Conservation (phyloP, 2,888 invertebrate species). For the Beris chalybata region DNA sequence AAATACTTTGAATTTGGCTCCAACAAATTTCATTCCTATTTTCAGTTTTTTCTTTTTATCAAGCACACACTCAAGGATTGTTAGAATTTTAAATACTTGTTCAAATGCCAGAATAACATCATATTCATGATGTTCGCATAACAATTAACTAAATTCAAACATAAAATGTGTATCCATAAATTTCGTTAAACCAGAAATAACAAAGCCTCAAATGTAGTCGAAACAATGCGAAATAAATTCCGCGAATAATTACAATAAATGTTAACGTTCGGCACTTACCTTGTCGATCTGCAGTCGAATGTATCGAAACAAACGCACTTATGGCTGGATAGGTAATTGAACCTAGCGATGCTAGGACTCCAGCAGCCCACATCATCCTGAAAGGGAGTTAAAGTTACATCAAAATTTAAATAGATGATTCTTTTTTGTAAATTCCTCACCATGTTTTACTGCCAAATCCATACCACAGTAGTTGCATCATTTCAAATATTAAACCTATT, state of each 20-base stretch:
- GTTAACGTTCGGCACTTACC: conserved; percentile 57
- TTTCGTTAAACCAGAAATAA: too few relatives aligned
- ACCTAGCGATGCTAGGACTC: conserved; percentile 91
- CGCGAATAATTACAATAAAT: background rate
- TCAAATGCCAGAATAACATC: background rate
- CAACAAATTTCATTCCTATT: too few relatives aligned
- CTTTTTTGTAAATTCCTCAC: conserved; percentile 55
- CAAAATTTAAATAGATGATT: background rate
- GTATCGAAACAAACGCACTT: conserved; percentile 96
- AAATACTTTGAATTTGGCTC: too few relatives aligned
- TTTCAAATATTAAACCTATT: conserved; percentile 93
- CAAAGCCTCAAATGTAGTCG: background rate
- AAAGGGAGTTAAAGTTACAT: conserved; percentile 25
- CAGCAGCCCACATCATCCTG: conserved; percentile 99
- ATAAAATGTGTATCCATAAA: background rate
- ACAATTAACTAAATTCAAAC: background rate
- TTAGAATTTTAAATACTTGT: background rate
- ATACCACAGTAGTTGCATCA: conserved; percentile 96
- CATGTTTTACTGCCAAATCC: conserved; percentile 95
- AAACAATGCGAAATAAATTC: too few relatives aligned
- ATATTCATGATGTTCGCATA: background rate
- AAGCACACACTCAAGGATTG: background rate
- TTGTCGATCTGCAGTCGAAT: conserved; percentile 97
- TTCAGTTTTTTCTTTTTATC: too few relatives aligned
- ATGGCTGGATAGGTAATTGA: conserved; percentile 99